Percentiles rank a stretch among this genome's conserved stretches.
phyloP scores from a whole-genome alignment of 2,888 invertebrate genomes.

The Heliconius ethilla region DNA sequence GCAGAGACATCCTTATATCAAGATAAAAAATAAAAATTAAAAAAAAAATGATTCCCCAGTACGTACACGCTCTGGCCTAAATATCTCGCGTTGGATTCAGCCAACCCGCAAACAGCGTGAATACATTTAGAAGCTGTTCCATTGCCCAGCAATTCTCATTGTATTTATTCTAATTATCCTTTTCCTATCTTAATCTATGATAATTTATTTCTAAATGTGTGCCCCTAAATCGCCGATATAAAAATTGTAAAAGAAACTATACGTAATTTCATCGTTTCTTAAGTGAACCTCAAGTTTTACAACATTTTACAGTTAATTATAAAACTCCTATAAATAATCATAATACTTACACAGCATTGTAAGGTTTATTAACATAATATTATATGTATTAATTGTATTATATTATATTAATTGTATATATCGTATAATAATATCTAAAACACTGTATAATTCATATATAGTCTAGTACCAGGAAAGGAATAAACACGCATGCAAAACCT shows the following conservation, averaged over 20 bases:
- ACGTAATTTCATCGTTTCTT: too few species aligned
- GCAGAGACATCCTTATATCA: too few species aligned
- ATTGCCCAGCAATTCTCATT: not conserved
- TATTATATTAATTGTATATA: not conserved
- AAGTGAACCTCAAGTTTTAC: too few species aligned
- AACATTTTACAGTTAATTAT: not conserved
- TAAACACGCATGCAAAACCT: constrained; percentile 44
- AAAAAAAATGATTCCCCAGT: too few species aligned
- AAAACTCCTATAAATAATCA: not conserved
- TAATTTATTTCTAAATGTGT: not conserved
- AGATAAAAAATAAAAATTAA: too few species aligned
- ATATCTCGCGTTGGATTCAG: too few species aligned
- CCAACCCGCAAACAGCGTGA: too few species aligned
- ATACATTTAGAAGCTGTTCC: not conserved
- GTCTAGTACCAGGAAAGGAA: constrained; percentile 43
- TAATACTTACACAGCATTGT: not conserved
- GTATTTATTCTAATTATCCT: not conserved
- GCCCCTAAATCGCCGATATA: not conserved
- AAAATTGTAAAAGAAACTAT: not conserved
- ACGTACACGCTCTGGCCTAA: too few species aligned
- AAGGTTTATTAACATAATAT: not conserved
- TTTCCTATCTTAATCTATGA: not conserved
- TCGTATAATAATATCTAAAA: constrained; percentile 10
- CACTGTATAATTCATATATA: constrained; percentile 38
- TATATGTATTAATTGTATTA: not conserved